Percentiles rank a stretch among this genome's conserved stretches.
These are phyloP conservation scores for Chrysoperla carnea DNA, from an alignment of 1,140 invertebrate genomes.

Conservation along the genomic window DNA sequence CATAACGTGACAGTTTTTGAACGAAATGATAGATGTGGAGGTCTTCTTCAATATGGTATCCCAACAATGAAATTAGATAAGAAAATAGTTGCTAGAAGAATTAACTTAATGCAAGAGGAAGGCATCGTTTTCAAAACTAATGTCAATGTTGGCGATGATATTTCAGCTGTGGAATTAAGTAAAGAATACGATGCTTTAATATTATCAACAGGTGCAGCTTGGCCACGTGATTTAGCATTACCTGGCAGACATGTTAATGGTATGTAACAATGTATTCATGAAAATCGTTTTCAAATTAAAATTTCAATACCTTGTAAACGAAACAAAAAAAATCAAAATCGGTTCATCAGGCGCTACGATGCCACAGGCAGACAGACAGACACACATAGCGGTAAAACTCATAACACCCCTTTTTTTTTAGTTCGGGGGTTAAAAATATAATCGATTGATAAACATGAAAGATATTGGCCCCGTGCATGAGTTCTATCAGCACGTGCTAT, in stretches of 20 bases:
- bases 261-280: not conserved
- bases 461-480: too few relatives aligned
- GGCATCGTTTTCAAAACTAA: constrained; percentile 84
- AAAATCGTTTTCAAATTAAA: too few relatives aligned
- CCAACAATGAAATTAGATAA: constrained; percentile 96
- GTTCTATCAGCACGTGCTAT: too few relatives aligned
- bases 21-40: constrained; percentile 87
- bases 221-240: constrained; percentile 81
- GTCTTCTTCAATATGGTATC: constrained; percentile 92
- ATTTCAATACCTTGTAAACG: too few relatives aligned
- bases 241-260: constrained; percentile 58
- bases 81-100: constrained; percentile 75
- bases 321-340: too few relatives aligned
- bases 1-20: constrained; percentile 83
- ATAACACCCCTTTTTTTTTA: too few relatives aligned
- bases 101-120: constrained; percentile 75
- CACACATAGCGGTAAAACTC: too few relatives aligned
- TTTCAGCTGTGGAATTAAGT: constrained; percentile 50
- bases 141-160: constrained; percentile 81
- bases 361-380: too few relatives aligned
- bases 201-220: constrained; percentile 85
- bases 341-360: too few relatives aligned
- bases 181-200: constrained; percentile 72
- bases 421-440: too few relatives aligned
- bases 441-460: too few relatives aligned